Base-by-base conservation (phyloP, 2,113 vertebrate species). In the Platysternon megacephalum region DNA sequence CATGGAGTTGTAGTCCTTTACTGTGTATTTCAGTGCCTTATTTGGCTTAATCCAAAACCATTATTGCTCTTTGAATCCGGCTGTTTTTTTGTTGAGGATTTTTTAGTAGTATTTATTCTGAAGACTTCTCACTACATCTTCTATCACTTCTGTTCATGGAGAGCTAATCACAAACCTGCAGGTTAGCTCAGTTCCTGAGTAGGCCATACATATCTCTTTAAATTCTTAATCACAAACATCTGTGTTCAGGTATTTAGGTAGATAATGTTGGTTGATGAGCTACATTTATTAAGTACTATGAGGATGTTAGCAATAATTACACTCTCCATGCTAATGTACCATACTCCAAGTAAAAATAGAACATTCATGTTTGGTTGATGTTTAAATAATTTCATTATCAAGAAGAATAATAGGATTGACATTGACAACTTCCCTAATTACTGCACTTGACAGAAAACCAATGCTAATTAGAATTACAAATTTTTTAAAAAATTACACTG, bases 321-420 rank as follows among this genome's bases (percentile, higher is more conserved):
- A 4, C 55, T 97, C 88, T 94, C 91, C 52, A 83, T 86, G 55
- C 95, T 98, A 97, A 97, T 92, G 76, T 84, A 93, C 90, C 68
- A 5, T 80, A 95, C 90, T 97, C 39, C 78, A 86, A 86, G 82
- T 88, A 93, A 96, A 97, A 96, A 93, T 97, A 97, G 94, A 97
- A 97, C 85, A 89, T 97, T 97, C 44, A 52, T 96, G 93, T 97
- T 97, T 94, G 85, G 88, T 92, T 97, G 95, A 95, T 98, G 96
- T 96, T 98, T 95, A 98, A 98, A 97, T 98, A 97, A 98, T 98
- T 98, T 97, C 83, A 97, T 98, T 98, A 98, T 97, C 93, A 95
- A 97, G 97, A 97, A 97, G 94, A 98, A 98, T 97, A 98, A 97
- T 97, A 93, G 82, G 92, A 97, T 97, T 97, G 98, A 98, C 98